phyloP scores from a whole-genome alignment of 2,113 vertebrate genomes.

The Spilogale gracilis region DNA sequence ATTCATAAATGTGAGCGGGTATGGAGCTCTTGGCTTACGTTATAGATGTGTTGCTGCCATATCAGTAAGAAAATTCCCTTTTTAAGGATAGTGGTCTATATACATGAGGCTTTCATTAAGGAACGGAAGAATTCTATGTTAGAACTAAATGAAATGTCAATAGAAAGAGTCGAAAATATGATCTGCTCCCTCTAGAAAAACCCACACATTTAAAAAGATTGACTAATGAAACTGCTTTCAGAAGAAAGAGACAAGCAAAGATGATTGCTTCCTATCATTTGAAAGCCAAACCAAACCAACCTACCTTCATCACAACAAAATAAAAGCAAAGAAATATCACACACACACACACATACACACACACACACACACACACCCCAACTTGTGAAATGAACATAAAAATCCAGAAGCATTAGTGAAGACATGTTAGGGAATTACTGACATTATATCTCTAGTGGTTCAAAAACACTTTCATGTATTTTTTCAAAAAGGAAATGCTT shows the following conservation, averaged over 20 bases:
- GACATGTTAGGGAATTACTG: conserved; percentile 42
- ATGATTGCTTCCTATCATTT: not conserved
- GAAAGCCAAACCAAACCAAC: not conserved
- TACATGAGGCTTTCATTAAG: conserved; percentile 20
- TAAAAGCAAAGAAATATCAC: not conserved
- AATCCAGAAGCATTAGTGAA: not conserved
- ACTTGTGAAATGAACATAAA: conserved; percentile 33
- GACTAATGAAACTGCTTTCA: conserved; percentile 1
- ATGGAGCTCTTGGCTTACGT: not conserved
- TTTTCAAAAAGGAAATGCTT: not conserved
- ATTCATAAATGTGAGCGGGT: not conserved
- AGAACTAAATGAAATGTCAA: not conserved
- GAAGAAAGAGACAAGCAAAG: conserved; percentile 54
- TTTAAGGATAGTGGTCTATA: not conserved
- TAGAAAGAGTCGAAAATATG: conserved; percentile 48
- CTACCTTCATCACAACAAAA: not conserved
- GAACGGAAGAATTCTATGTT: conserved; percentile 28
- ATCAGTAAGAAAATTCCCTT: not conserved
- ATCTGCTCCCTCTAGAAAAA: not conserved
- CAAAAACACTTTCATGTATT: not conserved
- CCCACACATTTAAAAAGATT: conserved; percentile 33
- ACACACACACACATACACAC: not conserved
- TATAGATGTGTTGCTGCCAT: not conserved
- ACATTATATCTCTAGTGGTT: not conserved
- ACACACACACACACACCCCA: not conserved